These are phyloP conservation scores for Sardinella longiceps DNA, from an alignment of 2,797 vertebrate species.

Conservation along the genomic window DNA sequence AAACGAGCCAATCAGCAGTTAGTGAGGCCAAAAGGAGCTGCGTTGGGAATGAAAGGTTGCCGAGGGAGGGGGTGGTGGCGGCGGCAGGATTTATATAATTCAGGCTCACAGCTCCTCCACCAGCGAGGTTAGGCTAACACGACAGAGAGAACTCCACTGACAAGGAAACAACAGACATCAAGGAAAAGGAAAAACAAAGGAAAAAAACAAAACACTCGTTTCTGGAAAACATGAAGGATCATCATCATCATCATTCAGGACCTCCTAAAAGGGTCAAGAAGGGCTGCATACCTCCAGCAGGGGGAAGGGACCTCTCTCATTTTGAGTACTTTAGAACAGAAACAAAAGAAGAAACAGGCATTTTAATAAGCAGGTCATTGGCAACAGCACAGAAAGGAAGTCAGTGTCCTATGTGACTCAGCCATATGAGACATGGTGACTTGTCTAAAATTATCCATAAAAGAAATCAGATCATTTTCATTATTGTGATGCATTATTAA, in stretches of 20 bases:
- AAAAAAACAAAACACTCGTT: conserved; percentile 54
- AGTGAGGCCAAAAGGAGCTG: not conserved
- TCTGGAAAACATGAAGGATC: conserved; percentile 45
- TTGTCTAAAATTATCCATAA: not conserved
- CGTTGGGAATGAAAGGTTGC: not conserved
- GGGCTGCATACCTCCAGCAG: conserved; percentile 78
- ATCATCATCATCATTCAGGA: conserved; percentile 47
- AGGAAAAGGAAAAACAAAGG: conserved; percentile 46
- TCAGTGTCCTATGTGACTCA: conserved; percentile 2
- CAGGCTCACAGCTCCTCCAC: conserved; percentile 42
- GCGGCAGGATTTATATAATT: not conserved
- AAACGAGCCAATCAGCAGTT: conserved; percentile 1
- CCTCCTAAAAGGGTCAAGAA: conserved; percentile 58
- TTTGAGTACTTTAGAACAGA: conserved; percentile 80
- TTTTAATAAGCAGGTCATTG: conserved; percentile 66
- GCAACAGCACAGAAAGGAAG: conserved; percentile 42
- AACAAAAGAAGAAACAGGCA: conserved; percentile 72
- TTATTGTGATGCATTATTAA: too few relatives aligned
- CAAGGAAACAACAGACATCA: conserved; percentile 36
- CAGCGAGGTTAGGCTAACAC: conserved; percentile 18
- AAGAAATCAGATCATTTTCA: not conserved
- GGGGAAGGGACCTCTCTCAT: conserved; percentile 74
- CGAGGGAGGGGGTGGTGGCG: not conserved
- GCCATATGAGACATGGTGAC: not conserved
- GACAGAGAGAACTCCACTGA: conserved; percentile 48